These are phyloP conservation scores for Hylaea fasciaria DNA, from an alignment of 2,888 invertebrate species.

Conservation along the genomic window DNA sequence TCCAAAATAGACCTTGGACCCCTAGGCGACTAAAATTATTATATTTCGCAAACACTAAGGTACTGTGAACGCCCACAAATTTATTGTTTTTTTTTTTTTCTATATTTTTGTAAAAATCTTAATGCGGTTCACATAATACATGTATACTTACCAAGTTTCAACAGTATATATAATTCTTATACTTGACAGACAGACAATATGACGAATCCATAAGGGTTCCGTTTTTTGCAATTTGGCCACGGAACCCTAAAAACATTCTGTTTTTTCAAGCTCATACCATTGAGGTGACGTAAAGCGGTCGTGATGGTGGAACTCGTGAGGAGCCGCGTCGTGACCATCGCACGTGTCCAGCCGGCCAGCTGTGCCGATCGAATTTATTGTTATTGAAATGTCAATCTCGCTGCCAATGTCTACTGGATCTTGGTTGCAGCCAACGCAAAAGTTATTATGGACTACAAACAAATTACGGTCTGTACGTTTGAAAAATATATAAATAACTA, in stretches of 20 bases:
- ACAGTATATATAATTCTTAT: too few relatives aligned
- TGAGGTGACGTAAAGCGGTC: constrained; percentile 45
- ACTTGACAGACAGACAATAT: too few relatives aligned
- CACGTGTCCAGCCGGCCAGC: constrained; percentile 67
- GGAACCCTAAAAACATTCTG: background rate
- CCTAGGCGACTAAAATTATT: too few relatives aligned
- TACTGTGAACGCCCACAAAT: too few relatives aligned
- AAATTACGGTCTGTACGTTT: background rate
- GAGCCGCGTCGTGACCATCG: constrained; percentile 71
- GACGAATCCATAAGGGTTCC: too few relatives aligned
- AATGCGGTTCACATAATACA: too few relatives aligned
- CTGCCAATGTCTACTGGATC: constrained; percentile 25
- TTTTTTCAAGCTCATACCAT: constrained; percentile 8
- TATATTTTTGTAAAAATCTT: too few relatives aligned
- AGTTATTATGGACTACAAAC: constrained; percentile 9
- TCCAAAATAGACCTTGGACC: too few relatives aligned
- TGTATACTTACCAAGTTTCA: too few relatives aligned
- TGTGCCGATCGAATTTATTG: constrained; percentile 64
- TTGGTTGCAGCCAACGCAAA: constrained; percentile 5
- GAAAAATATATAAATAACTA: background rate
- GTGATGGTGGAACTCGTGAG: constrained; percentile 64
- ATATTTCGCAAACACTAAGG: too few relatives aligned
- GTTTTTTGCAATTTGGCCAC: too few relatives aligned
- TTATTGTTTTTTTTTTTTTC: too few relatives aligned
- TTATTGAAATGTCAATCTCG: constrained; percentile 64